Evolutionary conservation across 2,888 invertebrate genomes (phyloP).

Genomic region (Trissolcus brochymenae): DNA sequence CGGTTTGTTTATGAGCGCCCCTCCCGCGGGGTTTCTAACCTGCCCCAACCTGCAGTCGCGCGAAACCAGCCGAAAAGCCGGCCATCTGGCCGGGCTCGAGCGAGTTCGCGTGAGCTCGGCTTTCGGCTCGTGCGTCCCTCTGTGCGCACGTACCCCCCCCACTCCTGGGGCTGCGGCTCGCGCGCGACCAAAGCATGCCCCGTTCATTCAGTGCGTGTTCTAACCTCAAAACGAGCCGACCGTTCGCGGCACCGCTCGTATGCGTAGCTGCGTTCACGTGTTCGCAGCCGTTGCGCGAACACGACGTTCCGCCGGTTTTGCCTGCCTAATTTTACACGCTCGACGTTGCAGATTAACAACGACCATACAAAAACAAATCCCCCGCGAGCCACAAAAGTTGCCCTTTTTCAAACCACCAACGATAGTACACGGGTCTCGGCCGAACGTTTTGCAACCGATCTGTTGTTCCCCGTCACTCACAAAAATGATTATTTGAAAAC

Average conservation of each 20-base stretch:
- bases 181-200: slow-evolving; percentile 34
- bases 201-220: slow-evolving; percentile 44
- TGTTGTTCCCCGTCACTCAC: no score
- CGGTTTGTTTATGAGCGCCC: slow-evolving; percentile 26
- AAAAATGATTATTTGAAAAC: no score
- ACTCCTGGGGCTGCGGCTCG: slow-evolving; percentile 34
- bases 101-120: slow-evolving; percentile 25
- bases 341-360: slow-evolving; percentile 7
- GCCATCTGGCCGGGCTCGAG: slow-evolving; percentile 48
- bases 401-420: no score
- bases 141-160: slow-evolving; percentile 7
- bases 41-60: slow-evolving; percentile 35
- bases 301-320: slow-evolving; percentile 10
- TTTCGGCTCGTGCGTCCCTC: slow-evolving; percentile 7
- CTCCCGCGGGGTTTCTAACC: slow-evolving; percentile 31
- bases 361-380: background rate
- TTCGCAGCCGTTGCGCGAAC: slow-evolving; percentile 38
- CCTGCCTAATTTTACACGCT: background rate
- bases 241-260: slow-evolving; percentile 45
- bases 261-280: slow-evolving; percentile 50
- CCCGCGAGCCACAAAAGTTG: no score
- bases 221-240: slow-evolving; percentile 51
- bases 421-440: no score
- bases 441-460: no score
- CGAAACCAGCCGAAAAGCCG: slow-evolving; percentile 27